Conservation (phyloP, 2,113 vertebrate genomes). For the Saguinus imperator region DNA sequence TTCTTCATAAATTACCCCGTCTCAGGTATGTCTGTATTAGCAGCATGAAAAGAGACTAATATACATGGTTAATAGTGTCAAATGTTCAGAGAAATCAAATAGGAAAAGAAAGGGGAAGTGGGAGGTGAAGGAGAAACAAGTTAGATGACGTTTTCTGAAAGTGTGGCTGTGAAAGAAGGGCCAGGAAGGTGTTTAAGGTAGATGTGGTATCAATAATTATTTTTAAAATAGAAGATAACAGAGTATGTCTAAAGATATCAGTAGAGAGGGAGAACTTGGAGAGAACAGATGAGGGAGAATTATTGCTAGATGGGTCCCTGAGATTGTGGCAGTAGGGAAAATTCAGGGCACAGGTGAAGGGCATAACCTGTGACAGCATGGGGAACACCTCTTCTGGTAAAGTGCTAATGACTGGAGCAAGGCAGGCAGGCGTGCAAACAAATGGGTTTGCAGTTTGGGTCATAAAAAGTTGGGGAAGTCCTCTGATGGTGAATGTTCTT, state of each 20-base stretch:
- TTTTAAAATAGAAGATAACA: background rate
- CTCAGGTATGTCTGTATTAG: no score
- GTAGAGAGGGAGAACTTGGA: background rate
- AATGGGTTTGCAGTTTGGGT: background rate
- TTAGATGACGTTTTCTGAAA: background rate
- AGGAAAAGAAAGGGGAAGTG: background rate
- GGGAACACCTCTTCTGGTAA: background rate
- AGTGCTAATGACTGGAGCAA: background rate
- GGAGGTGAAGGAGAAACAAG: background rate
- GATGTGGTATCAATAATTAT: background rate
- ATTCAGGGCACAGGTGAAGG: background rate
- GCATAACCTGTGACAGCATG: background rate
- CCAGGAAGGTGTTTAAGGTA: background rate
- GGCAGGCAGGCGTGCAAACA: background rate
- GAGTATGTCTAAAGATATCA: background rate
- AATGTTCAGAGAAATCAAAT: conserved; percentile 1
- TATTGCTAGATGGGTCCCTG: background rate
- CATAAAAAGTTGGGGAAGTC: background rate
- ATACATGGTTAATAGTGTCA: background rate
- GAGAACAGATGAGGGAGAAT: background rate
- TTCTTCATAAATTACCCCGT: no score
- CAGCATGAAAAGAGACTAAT: no score
- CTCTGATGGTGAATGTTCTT: background rate
- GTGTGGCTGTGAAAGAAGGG: background rate
- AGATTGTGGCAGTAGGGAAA: background rate